phyloP scores from a whole-genome alignment of 1,140 invertebrate genomes.

The Chrysopa pallens region DNA sequence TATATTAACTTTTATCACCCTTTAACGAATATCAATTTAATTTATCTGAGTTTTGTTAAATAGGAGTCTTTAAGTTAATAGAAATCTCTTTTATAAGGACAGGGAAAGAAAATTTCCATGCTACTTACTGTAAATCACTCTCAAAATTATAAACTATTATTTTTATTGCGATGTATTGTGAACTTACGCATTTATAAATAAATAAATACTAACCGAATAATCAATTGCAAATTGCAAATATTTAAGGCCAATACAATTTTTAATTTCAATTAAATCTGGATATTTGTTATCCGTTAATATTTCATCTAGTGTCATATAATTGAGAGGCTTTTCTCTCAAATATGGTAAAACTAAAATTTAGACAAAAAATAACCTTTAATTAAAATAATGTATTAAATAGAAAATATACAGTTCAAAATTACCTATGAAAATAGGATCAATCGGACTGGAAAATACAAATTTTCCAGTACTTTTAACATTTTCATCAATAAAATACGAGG shows the following conservation, averaged over 20 bases:
- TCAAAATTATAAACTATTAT: too few species aligned
- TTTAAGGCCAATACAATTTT: conserved; percentile 22
- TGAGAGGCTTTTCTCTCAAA: conserved; percentile 31
- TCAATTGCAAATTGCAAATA: conserved; percentile 42
- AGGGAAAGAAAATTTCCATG: too few species aligned
- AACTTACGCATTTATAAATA: not conserved
- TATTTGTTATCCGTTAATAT: conserved; percentile 39
- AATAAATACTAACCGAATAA: conserved; percentile 30
- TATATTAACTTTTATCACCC: too few species aligned
- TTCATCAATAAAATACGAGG: conserved; percentile 52
- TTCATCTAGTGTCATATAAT: conserved; percentile 51
- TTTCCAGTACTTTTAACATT: conserved; percentile 57
- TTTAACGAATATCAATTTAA: too few species aligned
- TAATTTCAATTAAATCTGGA: conserved; percentile 32
- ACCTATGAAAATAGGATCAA: conserved; percentile 54
- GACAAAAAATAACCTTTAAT: not conserved
- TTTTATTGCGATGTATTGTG: too few species aligned
- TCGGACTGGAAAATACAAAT: conserved; percentile 45
- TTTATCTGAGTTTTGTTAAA: too few species aligned
- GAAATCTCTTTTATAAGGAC: too few species aligned
- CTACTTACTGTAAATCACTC: too few species aligned
- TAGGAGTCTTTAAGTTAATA: too few species aligned
- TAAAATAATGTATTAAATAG: not conserved
- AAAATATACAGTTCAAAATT: conserved; percentile 5
- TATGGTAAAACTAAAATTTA: conserved; percentile 32